Base-by-base conservation (phyloP, 2,888 invertebrate genomes). In the Epinotia brunnichana region DNA sequence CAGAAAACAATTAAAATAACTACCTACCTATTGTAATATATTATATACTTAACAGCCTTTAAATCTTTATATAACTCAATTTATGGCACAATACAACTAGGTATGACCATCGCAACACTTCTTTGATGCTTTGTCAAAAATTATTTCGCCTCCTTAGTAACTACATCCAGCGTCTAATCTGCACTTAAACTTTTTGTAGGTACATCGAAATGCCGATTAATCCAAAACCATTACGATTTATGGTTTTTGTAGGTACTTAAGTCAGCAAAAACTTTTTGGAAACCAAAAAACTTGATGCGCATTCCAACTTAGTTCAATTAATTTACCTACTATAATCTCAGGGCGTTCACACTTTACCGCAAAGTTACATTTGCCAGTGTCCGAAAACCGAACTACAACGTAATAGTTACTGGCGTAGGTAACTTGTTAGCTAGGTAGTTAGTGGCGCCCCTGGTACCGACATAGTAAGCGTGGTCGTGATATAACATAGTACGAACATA, bases 321-420 rank as follows among this genome's bases (percentile, higher is more conserved):
- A 83, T 83, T 83, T 85, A n/a, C n/a, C n/a, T n/a, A 85, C 83
- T 83, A 83, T 83, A 85, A 86, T 85, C 82, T 78, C 75, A 83
- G 84, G 83, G 80, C 86, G 81, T 88, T 88, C 85, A 87, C 87
- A 87, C 83, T 83, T 78, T 51, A 60, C 2, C 7, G 54, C 44
- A 56, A 48, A 63, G 10, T 63, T 70, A 54, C 15, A 15, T 35
- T 54, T 19, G 29, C 24, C 19, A 57, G 61, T 56, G 62, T 48
- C 11, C 15, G 17, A 68, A 66, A 54, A 66, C 2, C n/a, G 21
- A 66, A 66, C 19, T 39, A 39, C 19, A n/a, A 21, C 39, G 54
- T 21, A 41, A 35, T 64, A 41, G 21, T 21, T 11, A 10, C 66
- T n/a, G 21, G 54, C 66, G n/a, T 66, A 56, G n/a, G 54, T 66